These are phyloP conservation scores for Sebastolobus alascanus DNA, from an alignment of 2,797 vertebrate genomes.

Conservation along the genomic window DNA sequence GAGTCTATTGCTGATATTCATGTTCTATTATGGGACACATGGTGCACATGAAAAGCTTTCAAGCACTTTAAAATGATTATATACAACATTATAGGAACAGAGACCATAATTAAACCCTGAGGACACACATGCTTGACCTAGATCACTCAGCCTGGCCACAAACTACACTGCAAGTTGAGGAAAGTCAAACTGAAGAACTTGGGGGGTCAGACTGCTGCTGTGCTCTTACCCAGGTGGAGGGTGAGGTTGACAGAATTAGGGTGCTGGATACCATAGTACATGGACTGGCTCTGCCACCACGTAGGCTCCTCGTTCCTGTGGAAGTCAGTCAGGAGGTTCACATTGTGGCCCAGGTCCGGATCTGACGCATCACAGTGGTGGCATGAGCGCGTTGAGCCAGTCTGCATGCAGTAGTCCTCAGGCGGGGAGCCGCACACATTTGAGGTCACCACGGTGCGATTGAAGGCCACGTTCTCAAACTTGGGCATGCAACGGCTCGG, in stretches of 20 bases:
- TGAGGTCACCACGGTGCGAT: conserved; percentile 81
- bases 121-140: conserved; percentile 13
- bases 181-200: conserved; percentile 11
- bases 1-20: conserved; percentile 1
- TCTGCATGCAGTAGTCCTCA: conserved; percentile 94
- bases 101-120: conserved; percentile 14
- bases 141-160: conserved; percentile 6
- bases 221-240: conserved; percentile 90
- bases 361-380: conserved; percentile 85
- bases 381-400: conserved; percentile 87
- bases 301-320: conserved; percentile 92
- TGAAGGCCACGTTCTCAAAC: conserved; percentile 94
- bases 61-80: conserved; percentile 8
- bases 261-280: conserved; percentile 92
- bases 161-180: not conserved
- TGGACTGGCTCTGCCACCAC: conserved; percentile 98
- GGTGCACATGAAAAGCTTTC: conserved; percentile 8
- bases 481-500: conserved; percentile 90
- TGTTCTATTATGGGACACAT: conserved; percentile 6
- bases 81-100: not conserved
- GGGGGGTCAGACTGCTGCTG: conserved; percentile 16
- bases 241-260: conserved; percentile 93
- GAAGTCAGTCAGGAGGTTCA: conserved; percentile 93
- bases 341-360: conserved; percentile 84
- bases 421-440: conserved; percentile 90